These are phyloP conservation scores for Clanis bilineata DNA, from an alignment of 2,888 invertebrate species.

Conservation along the genomic window DNA sequence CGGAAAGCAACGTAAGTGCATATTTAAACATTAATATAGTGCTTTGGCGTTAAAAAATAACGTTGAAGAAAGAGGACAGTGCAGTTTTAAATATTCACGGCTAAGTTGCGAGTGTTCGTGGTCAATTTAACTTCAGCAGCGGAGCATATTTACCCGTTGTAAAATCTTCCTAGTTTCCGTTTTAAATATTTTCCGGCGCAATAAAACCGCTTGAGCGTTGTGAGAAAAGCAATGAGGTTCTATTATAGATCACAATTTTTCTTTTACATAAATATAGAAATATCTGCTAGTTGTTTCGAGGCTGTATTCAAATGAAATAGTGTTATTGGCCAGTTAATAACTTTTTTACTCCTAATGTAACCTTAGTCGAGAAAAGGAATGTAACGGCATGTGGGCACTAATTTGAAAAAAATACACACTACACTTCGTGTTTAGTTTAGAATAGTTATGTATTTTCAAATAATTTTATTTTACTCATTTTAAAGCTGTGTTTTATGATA, in stretches of 20 bases:
- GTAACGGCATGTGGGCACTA: too few relatives aligned
- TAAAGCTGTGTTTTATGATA: too few relatives aligned
- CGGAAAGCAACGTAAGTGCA: neutral
- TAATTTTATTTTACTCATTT: too few relatives aligned
- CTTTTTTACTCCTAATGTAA: too few relatives aligned
- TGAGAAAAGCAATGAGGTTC: slow-evolving; percentile 31
- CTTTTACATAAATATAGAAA: slow-evolving; percentile 20
- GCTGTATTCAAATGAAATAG: neutral
- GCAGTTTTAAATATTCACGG: neutral
- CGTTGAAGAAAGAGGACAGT: neutral
- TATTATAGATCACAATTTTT: slow-evolving; percentile 20
- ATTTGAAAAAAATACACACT: too few relatives aligned
- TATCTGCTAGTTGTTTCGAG: neutral
- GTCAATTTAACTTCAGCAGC: slow-evolving; percentile 23
- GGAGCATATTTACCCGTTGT: slow-evolving; percentile 33
- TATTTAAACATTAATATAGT: neutral
- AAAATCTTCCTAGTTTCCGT: slow-evolving; percentile 35
- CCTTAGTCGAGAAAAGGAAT: too few relatives aligned
- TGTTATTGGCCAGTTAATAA: too few relatives aligned
- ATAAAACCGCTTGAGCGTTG: slow-evolving; percentile 33
- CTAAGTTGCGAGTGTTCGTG: slow-evolving; percentile 29
- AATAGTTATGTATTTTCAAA: too few relatives aligned
- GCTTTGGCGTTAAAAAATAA: neutral
- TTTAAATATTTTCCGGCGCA: slow-evolving; percentile 31
- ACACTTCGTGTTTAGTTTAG: too few relatives aligned